These are phyloP conservation scores for Ailuropoda melanoleuca DNA, from an alignment of 2,113 vertebrate genomes.

Conservation along the genomic window DNA sequence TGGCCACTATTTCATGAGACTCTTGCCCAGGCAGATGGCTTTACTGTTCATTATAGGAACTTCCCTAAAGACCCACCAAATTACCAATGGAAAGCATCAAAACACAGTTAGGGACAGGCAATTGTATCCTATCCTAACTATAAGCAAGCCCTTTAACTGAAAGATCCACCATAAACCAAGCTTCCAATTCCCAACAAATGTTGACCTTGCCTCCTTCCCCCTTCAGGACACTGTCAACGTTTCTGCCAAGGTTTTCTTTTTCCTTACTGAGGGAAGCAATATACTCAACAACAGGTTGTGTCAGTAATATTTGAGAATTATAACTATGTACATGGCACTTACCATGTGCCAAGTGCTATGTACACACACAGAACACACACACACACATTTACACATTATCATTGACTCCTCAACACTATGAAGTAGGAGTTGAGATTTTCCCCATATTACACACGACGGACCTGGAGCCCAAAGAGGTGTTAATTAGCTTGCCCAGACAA, in stretches of 20 bases:
- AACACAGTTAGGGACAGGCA: not conserved
- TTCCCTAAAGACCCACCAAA: not conserved
- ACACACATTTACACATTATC: not conserved
- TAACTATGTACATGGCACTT: not conserved
- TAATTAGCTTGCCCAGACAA: not conserved
- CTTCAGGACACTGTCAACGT: not conserved
- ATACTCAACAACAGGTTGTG: not conserved
- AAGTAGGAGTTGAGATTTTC: not conserved
- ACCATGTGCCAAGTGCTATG: not conserved
- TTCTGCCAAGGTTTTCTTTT: not conserved
- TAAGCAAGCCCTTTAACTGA: not conserved
- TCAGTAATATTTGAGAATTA: not conserved
- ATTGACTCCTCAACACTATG: not conserved
- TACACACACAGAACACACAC: accelerated
- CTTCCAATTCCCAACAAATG: not conserved
- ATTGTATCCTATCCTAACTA: not conserved
- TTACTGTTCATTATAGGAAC: not conserved
- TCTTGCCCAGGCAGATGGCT: not conserved
- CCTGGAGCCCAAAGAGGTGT: not conserved
- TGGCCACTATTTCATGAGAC: not conserved
- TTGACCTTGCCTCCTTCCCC: not conserved
- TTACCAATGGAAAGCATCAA: not conserved
- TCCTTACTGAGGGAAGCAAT: not conserved
- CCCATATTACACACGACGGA: not conserved
- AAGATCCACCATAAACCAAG: not conserved